These are phyloP conservation scores for Bostrychus sinensis DNA, from an alignment of 2,113 vertebrate species.

Conservation along the genomic window DNA sequence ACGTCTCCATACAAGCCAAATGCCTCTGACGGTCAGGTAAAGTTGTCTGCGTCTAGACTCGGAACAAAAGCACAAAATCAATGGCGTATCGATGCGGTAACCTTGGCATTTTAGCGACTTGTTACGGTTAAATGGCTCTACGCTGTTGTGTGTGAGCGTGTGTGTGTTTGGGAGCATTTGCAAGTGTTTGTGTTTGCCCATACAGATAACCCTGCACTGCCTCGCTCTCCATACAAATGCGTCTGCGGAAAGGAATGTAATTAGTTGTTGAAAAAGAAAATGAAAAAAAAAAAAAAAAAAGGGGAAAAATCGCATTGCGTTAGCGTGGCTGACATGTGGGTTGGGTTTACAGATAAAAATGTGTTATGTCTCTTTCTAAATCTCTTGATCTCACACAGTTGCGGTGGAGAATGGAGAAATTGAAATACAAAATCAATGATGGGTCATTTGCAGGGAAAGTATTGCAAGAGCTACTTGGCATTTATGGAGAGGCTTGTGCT, in stretches of 20 bases:
- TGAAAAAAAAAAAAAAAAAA: background rate
- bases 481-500: background rate
- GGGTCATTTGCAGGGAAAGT: slow-evolving; percentile 2
- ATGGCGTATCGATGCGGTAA: slow-evolving; percentile 32
- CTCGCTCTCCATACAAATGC: slow-evolving; percentile 27
- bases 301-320: slow-evolving; percentile 8
- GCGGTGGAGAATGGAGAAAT: background rate
- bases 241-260: slow-evolving; percentile 14
- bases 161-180: slow-evolving; percentile 21
- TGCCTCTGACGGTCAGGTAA: background rate
- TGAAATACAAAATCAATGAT: slow-evolving; percentile 24
- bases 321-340: background rate
- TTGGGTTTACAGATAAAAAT: slow-evolving; percentile 26
- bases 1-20: background rate
- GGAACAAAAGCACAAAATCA: slow-evolving; percentile 36
- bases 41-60: slow-evolving; percentile 17
- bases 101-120: slow-evolving; percentile 57
- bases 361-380: slow-evolving; percentile 9
- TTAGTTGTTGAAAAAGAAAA: slow-evolving; percentile 26
- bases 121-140: slow-evolving; percentile 39
- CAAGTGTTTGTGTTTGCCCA: slow-evolving; percentile 21
- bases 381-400: slow-evolving; percentile 23
- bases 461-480: slow-evolving; percentile 10
- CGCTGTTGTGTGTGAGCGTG: slow-evolving; percentile 9
- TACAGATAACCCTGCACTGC: slow-evolving; percentile 1